phyloP scores from a whole-genome alignment of 2,888 invertebrate species.

The Blera fallax region DNA sequence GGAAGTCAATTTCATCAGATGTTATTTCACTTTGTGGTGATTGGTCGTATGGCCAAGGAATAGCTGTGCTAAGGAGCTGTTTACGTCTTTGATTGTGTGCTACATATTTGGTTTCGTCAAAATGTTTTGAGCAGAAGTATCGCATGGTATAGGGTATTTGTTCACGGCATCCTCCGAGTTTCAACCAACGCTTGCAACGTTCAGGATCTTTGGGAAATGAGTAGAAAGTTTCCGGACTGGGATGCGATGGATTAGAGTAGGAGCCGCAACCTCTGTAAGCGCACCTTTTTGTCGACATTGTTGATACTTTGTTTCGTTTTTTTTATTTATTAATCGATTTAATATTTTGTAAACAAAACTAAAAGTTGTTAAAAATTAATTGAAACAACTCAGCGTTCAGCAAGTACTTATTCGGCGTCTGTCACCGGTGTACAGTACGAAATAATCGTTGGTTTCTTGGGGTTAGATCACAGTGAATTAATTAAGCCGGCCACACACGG shows the following conservation, averaged over 20 bases:
- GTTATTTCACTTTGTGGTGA: neutral
- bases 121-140: conserved; percentile 78
- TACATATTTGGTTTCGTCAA: conserved; percentile 76
- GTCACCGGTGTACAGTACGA: neutral
- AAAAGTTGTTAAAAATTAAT: neutral
- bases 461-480: neutral
- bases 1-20: conserved; percentile 24
- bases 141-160: conserved; percentile 68
- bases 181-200: conserved; percentile 76
- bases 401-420: neutral
- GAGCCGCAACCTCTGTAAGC: conserved; percentile 76
- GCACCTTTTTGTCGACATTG: conserved; percentile 69
- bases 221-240: conserved; percentile 74
- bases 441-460: neutral
- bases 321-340: neutral
- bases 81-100: conserved; percentile 75
- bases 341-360: neutral
- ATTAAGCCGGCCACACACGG: neutral
- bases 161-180: conserved; percentile 74
- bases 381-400: neutral
- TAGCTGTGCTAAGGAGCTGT: conserved; percentile 76
- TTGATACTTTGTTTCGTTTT: neutral
- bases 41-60: conserved; percentile 74
- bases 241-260: conserved; percentile 20
- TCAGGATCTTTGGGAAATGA: conserved; percentile 77